A percentile compares a stretch with the other conserved stretches of the same genome.
Evolutionary conservation across 2,888 invertebrate genomes (phyloP).

Genomic region (Heliconius sara): DNA sequence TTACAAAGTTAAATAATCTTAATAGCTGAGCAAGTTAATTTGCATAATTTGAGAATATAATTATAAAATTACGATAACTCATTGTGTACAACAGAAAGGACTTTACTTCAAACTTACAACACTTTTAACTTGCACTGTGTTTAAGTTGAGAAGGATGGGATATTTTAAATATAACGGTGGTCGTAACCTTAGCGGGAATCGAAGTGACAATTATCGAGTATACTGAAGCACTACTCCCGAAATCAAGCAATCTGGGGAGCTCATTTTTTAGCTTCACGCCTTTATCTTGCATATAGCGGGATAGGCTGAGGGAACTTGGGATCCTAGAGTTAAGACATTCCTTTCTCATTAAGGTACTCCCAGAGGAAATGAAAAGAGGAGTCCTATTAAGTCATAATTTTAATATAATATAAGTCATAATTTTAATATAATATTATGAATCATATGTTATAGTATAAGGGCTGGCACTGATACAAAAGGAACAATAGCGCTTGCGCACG

Average conservation of each 20-base stretch:
- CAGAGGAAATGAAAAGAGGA: neutral
- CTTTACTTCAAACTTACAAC: too few relatives aligned
- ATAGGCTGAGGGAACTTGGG: neutral
- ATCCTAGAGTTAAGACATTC: too few relatives aligned
- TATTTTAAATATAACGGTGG: too few relatives aligned
- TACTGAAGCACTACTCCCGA: too few relatives aligned
- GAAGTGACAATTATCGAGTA: too few relatives aligned
- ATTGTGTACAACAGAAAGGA: neutral
- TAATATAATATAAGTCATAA: constrained; percentile 8
- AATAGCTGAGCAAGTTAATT: constrained; percentile 10
- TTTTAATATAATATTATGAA: constrained; percentile 16
- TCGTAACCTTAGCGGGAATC: too few relatives aligned
- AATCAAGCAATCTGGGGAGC: too few relatives aligned
- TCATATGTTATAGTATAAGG: neutral
- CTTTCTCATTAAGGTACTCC: too few relatives aligned
- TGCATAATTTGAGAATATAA: neutral
- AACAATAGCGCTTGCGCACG: constrained; percentile 22
- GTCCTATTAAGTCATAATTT: constrained; percentile 3
- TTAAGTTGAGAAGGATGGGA: too few relatives aligned
- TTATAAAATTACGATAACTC: constrained; percentile 20
- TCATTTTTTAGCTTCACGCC: neutral
- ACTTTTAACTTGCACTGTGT: too few relatives aligned
- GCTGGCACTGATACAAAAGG: constrained; percentile 11
- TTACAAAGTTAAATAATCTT: constrained; percentile 1
- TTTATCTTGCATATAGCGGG: neutral